phyloP scores from a whole-genome alignment of 1,140 invertebrate genomes.

The Papilio aristodemus region DNA sequence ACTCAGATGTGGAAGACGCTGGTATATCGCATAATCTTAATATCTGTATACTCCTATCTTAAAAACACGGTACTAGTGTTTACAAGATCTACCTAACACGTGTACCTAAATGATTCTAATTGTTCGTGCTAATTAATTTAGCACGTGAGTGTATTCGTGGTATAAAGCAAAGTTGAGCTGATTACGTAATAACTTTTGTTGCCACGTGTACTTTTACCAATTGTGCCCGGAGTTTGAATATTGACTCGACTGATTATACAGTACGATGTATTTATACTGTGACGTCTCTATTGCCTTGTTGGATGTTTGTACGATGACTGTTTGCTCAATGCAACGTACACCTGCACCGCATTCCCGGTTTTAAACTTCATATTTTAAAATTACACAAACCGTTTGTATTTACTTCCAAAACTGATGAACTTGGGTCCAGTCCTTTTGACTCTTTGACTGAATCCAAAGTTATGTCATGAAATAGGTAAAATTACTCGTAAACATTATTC shows the following conservation, averaged over 20 bases:
- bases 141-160: neutral
- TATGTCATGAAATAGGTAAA: neutral
- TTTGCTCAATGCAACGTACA: slow-evolving; percentile 33
- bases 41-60: too few species aligned
- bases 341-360: slow-evolving; percentile 14
- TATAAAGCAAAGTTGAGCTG: neutral
- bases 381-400: neutral
- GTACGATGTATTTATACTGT: slow-evolving; percentile 47
- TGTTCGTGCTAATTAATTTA: slow-evolving; percentile 14
- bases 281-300: slow-evolving; percentile 27
- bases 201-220: slow-evolving; percentile 13
- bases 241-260: slow-evolving; percentile 42
- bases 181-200: slow-evolving; percentile 21
- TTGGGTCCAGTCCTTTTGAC: neutral
- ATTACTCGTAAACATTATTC: too few species aligned
- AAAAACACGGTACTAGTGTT: neutral
- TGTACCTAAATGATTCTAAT: slow-evolving; percentile 10
- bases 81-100: neutral
- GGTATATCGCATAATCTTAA: too few species aligned
- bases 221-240: slow-evolving; percentile 38
- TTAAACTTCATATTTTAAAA: slow-evolving; percentile 8
- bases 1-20: too few species aligned
- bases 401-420: neutral
- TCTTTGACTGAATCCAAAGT: neutral
- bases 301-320: slow-evolving; percentile 33